Conservation (phyloP, 2,797 vertebrate species). For the Pseudocheirus occidentalis region DNA sequence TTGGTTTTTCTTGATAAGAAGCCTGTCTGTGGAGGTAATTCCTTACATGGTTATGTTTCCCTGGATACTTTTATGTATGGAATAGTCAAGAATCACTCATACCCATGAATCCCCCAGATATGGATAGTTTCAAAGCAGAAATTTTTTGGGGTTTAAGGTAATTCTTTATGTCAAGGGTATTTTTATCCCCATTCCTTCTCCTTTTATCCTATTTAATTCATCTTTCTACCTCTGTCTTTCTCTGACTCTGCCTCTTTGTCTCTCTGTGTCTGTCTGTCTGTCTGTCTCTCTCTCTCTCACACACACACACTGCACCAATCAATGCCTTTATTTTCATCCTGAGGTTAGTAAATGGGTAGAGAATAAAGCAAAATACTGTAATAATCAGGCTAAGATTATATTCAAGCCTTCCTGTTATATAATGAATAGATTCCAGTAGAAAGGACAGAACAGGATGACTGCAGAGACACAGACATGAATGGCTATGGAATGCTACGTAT, state of each 20-base stretch:
- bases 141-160: background rate
- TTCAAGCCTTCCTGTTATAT: background rate
- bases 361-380: background rate
- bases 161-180: background rate
- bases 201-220: background rate
- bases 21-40: background rate
- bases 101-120: constrained; percentile 16
- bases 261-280: no score
- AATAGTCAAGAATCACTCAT: background rate
- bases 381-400: background rate
- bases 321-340: background rate
- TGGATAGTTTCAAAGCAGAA: constrained; percentile 31
- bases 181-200: constrained; percentile 1
- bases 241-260: background rate
- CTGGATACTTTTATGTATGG: background rate
- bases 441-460: background rate
- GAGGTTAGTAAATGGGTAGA: background rate
- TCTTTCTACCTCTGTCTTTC: background rate
- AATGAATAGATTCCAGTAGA: background rate
- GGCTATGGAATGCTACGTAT: background rate
- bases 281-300: no score
- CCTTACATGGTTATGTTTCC: constrained; percentile 10
- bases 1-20: constrained; percentile 25
- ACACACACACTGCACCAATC: background rate
- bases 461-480: background rate